phyloP scores from a whole-genome alignment of 2,113 vertebrate genomes.

The Anas platyrhynchos region DNA sequence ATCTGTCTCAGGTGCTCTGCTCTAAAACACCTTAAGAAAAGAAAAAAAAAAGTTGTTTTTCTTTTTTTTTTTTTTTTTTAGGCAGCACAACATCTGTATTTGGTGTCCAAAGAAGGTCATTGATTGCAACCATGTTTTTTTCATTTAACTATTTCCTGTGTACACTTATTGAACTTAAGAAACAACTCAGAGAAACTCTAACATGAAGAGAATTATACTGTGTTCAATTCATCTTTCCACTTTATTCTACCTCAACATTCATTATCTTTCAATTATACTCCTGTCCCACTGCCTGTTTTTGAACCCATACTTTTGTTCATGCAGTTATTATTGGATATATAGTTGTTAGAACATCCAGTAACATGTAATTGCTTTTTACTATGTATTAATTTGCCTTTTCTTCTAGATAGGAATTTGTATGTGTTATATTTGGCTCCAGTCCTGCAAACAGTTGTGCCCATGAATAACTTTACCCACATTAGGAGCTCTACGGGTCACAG shows the following conservation, averaged over 20 bases:
- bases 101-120: not conserved
- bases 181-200: not conserved
- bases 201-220: not conserved
- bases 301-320: not conserved
- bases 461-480: conserved; percentile 12
- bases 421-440: conserved; percentile 56
- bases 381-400: conserved; percentile 39
- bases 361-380: conserved; percentile 27
- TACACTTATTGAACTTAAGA: not conserved
- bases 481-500: conserved; percentile 20
- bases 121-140: fast-evolving
- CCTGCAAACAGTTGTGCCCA: conserved; percentile 47
- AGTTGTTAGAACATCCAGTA: not conserved
- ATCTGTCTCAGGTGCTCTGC: not conserved
- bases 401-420: conserved; percentile 15
- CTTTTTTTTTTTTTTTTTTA: not conserved
- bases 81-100: not conserved
- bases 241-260: not conserved
- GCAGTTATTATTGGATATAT: not conserved
- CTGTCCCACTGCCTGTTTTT: not conserved
- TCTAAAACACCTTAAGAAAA: not conserved
- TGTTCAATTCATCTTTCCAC: not conserved
- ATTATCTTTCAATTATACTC: not conserved
- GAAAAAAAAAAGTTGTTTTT: not conserved
- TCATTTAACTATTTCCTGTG: not conserved